Conservation (phyloP, 1,140 invertebrate species). For the Zaprionus lachaisei region DNA sequence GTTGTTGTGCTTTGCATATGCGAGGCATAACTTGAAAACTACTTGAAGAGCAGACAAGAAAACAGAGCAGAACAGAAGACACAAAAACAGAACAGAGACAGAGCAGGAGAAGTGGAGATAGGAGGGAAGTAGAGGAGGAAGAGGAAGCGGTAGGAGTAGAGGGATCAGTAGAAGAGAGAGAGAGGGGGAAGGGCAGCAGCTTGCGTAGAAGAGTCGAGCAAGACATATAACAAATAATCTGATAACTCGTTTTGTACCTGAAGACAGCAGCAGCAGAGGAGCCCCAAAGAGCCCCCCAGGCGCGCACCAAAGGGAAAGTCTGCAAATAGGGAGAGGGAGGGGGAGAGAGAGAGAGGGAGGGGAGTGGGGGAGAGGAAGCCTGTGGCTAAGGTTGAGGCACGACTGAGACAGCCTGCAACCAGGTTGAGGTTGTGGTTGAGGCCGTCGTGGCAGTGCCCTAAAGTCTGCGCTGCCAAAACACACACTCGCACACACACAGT, state of each 20-base stretch:
- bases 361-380: neutral
- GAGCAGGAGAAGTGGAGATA: constrained; percentile 29
- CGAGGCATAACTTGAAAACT: constrained; percentile 68
- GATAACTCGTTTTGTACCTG: constrained; percentile 83
- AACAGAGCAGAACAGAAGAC: constrained; percentile 35
- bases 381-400: constrained; percentile 5
- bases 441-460: constrained; percentile 68
- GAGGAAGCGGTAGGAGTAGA: neutral
- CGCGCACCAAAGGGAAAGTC: constrained; percentile 71
- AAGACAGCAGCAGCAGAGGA: constrained; percentile 32
- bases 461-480: constrained; percentile 72
- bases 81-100: constrained; percentile 27
- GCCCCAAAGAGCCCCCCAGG: constrained; percentile 9
- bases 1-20: constrained; percentile 76
- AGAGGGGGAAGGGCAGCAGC: constrained; percentile 15
- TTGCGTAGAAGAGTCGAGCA: constrained; percentile 41
- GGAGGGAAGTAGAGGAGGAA: constrained; percentile 13
- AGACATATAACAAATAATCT: constrained; percentile 83
- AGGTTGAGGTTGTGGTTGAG: constrained; percentile 39
- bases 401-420: constrained; percentile 8
- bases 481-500: constrained; percentile 14
- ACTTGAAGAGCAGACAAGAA: constrained; percentile 66
- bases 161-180: neutral
- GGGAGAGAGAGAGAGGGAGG: neutral
- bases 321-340: constrained; percentile 23